These are phyloP conservation scores for Thalassarche chlororhynchos DNA, from an alignment of 2,113 vertebrate species.

Conservation along the genomic window DNA sequence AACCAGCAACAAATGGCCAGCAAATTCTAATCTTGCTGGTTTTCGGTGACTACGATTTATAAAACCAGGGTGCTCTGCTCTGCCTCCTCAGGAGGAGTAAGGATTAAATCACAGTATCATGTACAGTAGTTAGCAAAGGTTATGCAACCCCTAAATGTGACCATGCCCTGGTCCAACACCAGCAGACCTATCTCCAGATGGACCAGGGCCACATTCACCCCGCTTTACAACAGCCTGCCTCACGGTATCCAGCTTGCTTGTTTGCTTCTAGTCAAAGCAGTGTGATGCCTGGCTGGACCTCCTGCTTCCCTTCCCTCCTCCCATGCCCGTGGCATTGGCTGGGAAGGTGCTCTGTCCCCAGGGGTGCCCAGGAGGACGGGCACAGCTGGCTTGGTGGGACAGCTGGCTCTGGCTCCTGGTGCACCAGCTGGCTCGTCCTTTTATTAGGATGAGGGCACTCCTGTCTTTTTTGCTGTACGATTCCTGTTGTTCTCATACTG, in stretches of 20 bases:
- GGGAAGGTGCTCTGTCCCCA: neutral
- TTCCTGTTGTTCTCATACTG: neutral
- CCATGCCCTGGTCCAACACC: neutral
- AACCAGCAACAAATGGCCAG: neutral
- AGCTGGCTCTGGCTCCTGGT: neutral
- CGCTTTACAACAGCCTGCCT: neutral
- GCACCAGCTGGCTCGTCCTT: neutral
- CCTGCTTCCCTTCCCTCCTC: neutral
- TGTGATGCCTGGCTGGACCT: neutral
- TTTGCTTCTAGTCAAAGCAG: neutral
- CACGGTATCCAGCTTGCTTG: neutral
- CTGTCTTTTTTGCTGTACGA: neutral
- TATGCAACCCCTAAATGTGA: neutral
- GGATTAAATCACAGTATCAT: neutral
- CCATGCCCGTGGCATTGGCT: fast-evolving
- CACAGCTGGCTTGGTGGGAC: neutral
- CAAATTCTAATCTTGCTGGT: neutral
- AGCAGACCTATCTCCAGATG: neutral
- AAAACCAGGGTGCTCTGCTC: neutral
- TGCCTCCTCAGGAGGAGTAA: neutral
- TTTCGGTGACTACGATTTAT: neutral
- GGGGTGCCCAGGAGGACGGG: neutral
- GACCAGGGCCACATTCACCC: fast-evolving
- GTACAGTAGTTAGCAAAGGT: neutral
- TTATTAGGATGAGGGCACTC: neutral